A percentile compares a stretch with the other conserved stretches of the same genome.
These are phyloP conservation scores for Tyto alba DNA, from an alignment of 2,113 vertebrate species.

Conservation along the genomic window DNA sequence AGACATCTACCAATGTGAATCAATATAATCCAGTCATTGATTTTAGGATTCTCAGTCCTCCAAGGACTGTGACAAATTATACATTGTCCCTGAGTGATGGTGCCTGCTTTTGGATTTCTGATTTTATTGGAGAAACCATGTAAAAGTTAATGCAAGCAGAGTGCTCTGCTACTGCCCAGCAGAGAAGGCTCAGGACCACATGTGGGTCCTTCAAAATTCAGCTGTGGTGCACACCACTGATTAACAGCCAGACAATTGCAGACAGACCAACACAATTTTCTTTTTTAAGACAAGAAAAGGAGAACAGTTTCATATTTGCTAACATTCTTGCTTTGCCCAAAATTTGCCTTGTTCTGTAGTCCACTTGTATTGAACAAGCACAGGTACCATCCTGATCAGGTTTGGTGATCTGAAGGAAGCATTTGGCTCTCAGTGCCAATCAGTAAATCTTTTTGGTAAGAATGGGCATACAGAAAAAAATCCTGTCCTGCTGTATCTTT, in stretches of 20 bases:
- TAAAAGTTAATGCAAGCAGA: neutral
- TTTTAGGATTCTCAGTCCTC: slow-evolving; percentile 55
- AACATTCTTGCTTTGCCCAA: neutral
- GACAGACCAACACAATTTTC: neutral
- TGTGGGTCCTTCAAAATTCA: neutral
- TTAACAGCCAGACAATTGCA: neutral
- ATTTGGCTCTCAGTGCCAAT: neutral
- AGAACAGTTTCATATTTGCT: neutral
- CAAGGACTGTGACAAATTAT: slow-evolving; percentile 36
- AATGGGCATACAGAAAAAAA: neutral
- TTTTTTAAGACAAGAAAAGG: neutral
- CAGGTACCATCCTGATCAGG: accelerated
- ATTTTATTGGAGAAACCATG: neutral
- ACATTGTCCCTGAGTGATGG: neutral
- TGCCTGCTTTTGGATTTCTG: slow-evolving; percentile 15
- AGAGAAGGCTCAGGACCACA: neutral
- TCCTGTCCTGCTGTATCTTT: neutral
- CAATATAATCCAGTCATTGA: slow-evolving; percentile 42
- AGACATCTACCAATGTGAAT: neutral
- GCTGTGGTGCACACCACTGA: neutral
- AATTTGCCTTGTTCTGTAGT: neutral
- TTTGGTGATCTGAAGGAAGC: neutral
- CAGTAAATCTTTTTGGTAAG: neutral
- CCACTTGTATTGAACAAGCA: neutral
- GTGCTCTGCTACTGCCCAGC: neutral